These are phyloP conservation scores for Salvelinus alpinus DNA, from an alignment of 2,113 vertebrate genomes.

Conservation along the genomic window DNA sequence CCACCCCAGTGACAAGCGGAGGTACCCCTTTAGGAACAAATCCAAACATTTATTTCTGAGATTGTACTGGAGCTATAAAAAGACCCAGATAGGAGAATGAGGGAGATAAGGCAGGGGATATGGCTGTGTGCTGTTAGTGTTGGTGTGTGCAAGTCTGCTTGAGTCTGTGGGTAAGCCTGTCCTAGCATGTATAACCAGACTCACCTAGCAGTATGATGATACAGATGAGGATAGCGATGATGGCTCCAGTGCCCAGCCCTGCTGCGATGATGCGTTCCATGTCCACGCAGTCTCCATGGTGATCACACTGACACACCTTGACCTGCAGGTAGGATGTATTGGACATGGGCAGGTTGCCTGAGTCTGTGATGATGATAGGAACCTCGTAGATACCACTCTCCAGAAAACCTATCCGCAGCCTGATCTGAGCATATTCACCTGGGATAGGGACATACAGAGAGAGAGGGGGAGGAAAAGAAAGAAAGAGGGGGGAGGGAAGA, in stretches of 20 bases:
- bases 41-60: too few relatives aligned
- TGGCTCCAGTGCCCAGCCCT: constrained; percentile 91
- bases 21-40: too few relatives aligned
- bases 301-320: constrained; percentile 95
- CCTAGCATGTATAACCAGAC: constrained; percentile 29
- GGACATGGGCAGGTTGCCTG: constrained; percentile 91
- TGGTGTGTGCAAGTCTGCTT: neutral
- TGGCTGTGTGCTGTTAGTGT: too few relatives aligned
- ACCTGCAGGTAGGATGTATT: constrained; percentile 89
- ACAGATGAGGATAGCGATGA: constrained; percentile 94
- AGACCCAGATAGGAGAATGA: too few relatives aligned
- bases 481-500: neutral
- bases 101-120: too few relatives aligned
- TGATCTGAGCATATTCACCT: constrained; percentile 92
- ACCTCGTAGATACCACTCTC: constrained; percentile 91
- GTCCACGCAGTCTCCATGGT: constrained; percentile 92
- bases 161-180: neutral
- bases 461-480: neutral
- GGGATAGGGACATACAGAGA: neutral
- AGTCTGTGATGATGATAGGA: constrained; percentile 94
- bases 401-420: constrained; percentile 84
- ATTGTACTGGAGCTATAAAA: too few relatives aligned
- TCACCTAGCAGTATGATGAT: constrained; percentile 95
- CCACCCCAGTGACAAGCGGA: too few relatives aligned
- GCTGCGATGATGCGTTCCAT: constrained; percentile 89